Evolutionary conservation across 2,797 vertebrate genomes (phyloP).

Genomic region (Helostoma temminkii): DNA sequence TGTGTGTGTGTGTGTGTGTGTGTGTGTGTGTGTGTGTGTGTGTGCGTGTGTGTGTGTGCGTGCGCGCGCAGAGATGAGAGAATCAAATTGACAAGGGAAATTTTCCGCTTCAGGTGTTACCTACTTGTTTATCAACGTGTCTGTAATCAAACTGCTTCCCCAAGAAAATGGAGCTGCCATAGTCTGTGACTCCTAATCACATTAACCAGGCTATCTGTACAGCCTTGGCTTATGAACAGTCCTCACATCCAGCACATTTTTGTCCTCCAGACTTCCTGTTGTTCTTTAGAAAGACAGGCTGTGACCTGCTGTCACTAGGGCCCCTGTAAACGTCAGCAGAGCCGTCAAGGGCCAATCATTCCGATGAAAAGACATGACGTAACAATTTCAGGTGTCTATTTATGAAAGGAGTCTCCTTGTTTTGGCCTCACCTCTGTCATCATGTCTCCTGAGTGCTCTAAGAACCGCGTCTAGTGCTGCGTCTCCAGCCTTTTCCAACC

Average conservation of each 20-base stretch:
- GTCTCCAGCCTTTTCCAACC: slow-evolving; percentile 6
- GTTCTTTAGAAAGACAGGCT: slow-evolving; percentile 26
- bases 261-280: slow-evolving; percentile 15
- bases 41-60: no score
- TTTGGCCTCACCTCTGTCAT: slow-evolving; percentile 16
- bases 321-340: slow-evolving; percentile 51
- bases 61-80: slow-evolving; percentile 13
- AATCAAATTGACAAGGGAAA: slow-evolving; percentile 53
- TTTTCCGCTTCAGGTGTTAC: slow-evolving; percentile 54
- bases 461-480: slow-evolving; percentile 12
- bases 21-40: no score
- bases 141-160: slow-evolving; percentile 51
- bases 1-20: no score
- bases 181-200: slow-evolving; percentile 16
- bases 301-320: slow-evolving; percentile 27
- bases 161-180: slow-evolving; percentile 33
- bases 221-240: slow-evolving; percentile 5
- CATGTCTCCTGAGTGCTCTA: slow-evolving; percentile 35
- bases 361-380: slow-evolving; percentile 5
- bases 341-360: slow-evolving; percentile 13
- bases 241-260: slow-evolving; percentile 1
- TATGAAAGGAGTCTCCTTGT: slow-evolving; percentile 25
- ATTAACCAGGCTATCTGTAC: not conserved
- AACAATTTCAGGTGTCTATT: slow-evolving; percentile 32
- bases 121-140: slow-evolving; percentile 60